Percentiles rank a stretch among this genome's conserved stretches.
These are phyloP conservation scores for Coreoperca whiteheadi DNA, from an alignment of 2,113 vertebrate genomes.

Conservation along the genomic window DNA sequence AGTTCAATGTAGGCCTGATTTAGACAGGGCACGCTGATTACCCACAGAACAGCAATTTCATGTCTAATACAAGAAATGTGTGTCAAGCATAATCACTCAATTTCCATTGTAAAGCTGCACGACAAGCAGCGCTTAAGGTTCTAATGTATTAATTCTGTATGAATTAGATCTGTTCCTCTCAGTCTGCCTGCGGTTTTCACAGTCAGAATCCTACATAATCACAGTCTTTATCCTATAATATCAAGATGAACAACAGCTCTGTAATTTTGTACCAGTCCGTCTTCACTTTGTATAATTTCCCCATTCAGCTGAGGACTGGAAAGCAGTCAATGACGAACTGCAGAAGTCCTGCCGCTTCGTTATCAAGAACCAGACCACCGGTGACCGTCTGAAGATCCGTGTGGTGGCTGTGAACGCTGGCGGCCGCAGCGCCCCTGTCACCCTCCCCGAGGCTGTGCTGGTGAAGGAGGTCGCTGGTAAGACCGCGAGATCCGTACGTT, in stretches of 20 bases:
- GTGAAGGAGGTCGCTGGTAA: conserved; percentile 91
- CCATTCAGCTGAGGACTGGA: conserved; percentile 89
- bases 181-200: background rate
- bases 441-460: conserved; percentile 86
- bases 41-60: conserved; percentile 10
- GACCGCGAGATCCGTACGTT: background rate
- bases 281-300: background rate
- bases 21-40: conserved; percentile 15
- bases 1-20: conserved; percentile 53
- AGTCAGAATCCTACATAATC: background rate
- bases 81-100: background rate
- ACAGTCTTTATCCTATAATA: background rate
- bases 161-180: background rate
- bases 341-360: conserved; percentile 89
- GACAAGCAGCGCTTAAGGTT: background rate
- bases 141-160: background rate
- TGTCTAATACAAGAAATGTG: background rate
- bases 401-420: conserved; percentile 87
- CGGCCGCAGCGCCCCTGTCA: conserved; percentile 82
- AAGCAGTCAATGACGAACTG: conserved; percentile 85
- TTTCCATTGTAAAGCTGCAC: background rate
- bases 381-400: conserved; percentile 88
- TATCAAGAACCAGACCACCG: conserved; percentile 86
- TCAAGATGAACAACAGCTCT: background rate
- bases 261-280: background rate